A percentile compares a stretch with the other conserved stretches of the same genome.
Evolutionary conservation across 2,797 vertebrate genomes (phyloP).

Genomic region (Acrossocheilus fasciatus): DNA sequence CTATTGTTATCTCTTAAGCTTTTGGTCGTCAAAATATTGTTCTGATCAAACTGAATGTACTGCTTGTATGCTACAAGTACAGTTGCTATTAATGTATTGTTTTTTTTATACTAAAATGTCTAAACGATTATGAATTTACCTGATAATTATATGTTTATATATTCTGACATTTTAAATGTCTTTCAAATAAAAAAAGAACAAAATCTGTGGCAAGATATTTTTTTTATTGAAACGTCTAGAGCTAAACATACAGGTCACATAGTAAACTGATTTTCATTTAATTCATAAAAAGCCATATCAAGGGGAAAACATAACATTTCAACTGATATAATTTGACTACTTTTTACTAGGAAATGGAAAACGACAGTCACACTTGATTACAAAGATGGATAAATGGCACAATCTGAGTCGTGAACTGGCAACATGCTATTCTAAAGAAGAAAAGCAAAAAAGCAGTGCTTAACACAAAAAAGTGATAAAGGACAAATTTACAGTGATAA

Average conservation of each 20-base stretch:
- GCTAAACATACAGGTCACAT: conserved; percentile 28
- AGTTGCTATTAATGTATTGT: neutral
- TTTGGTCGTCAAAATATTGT: neutral
- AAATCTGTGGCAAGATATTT: neutral
- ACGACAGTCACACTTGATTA: conserved; percentile 37
- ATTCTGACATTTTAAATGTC: neutral
- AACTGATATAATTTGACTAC: conserved; percentile 29
- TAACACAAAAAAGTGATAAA: conserved; percentile 5
- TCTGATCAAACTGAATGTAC: neutral
- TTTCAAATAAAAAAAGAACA: neutral
- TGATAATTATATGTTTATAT: neutral
- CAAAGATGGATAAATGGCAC: conserved; percentile 28
- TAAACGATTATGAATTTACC: neutral
- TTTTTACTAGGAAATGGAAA: conserved; percentile 29
- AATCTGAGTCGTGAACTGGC: conserved; percentile 31
- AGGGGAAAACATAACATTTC: conserved; percentile 9
- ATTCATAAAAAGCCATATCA: conserved; percentile 26
- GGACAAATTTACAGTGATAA: conserved; percentile 47
- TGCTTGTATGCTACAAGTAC: neutral
- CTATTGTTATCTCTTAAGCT: neutral
- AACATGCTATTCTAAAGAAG: conserved; percentile 29
- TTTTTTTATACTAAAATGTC: conserved; percentile 14
- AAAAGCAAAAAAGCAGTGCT: conserved; percentile 33
- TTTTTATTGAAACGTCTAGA: conserved; percentile 26
- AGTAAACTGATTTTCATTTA: neutral